Base-by-base conservation (phyloP, 2,888 invertebrate genomes). In the Caenorhabditis zanzibari region DNA sequence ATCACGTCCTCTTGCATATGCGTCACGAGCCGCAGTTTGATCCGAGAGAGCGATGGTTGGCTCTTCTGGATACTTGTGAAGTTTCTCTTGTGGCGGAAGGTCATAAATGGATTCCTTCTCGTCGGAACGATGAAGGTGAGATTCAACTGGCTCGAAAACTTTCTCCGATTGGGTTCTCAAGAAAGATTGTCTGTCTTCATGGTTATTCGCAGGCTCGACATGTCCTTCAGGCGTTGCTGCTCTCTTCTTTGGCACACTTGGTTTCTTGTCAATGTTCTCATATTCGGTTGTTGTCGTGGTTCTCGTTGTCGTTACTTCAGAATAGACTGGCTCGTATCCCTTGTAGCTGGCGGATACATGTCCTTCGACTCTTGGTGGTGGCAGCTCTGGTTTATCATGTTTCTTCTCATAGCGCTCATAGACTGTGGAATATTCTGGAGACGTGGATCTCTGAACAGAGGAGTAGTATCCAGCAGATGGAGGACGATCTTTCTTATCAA, bases 81-180 rank as follows among this genome's bases (percentile, higher is more conserved):
- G 66, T 22, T 69, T 74, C 32, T 81, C 83, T 54, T 83, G 72
- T 44, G 87, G 87, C 58, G 87, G 87, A 49, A 87, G 73, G 52
- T 88, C 88, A 44, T 88, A 88, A 32, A 88, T 85, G 3, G 80
- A 73, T 35, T 88, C 88, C 52, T 84, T 85, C 68, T 86, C 86
- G 3, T 88, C 84, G 12, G 85, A 81, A 26, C 88, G 64, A 47
- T 75, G 87, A 9, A 87, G 77, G 0, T 68, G 7, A n/a, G 81
- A 56, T 16, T 75, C 80, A 10, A 63, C 47, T 75, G 68, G 79
- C 38, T 83, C 79, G 44, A 83, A 69, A 22, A 83, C 69, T 44
- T 79, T 83, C 52, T 86, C 86, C 2, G 88, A 88, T 68, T 88
- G 88, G 16, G 88, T 88, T 71, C 87, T 74, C 44, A 73, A 63